Base-by-base conservation (phyloP, 1,140 invertebrate species). In the Drosophila bifasciata region DNA sequence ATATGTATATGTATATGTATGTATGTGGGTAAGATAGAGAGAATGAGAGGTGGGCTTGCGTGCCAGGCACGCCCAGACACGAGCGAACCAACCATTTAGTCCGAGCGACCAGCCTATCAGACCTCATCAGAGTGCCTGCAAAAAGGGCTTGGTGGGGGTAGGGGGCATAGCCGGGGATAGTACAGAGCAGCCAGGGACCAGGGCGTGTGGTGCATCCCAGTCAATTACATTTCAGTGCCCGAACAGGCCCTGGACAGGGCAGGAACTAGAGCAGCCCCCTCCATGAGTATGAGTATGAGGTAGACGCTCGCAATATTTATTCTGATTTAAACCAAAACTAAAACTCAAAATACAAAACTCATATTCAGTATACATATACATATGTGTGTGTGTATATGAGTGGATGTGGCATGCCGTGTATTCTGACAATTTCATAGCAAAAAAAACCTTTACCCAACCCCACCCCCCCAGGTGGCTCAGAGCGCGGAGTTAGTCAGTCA, bases 101-200 rank as follows among this genome's bases (percentile, higher is more conserved):
- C 79, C 83, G 71, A 88, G 78, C 81, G 83, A 88, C 88, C 86
- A 84, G 76, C 79, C 79, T 79, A 84, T 79, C 79, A 79, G 57
- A 62, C 76, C 61, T 17, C 68, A 71, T 64, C 53, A 44, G 21
- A 45, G 71, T 66, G 63, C 71, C 55, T 49, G 62, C 25, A 32
- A 23, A 36, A n/a, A n/a, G n/a, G n/a, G n/a, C n/a, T n/a, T 36
- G 32, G 32, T 5, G 32, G 32, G 32, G 8, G 28, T n/a, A n/a
- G n/a, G n/a, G n/a, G n/a, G n/a, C n/a, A n/a, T n/a, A n/a, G 25
- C 8, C 9, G 8, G 28, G 28, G 28, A 28, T 28, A 28, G 28
- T 28, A 28, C 25, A 1, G 25, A 28, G 25, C 8, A 7, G 56
- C 11, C 49, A 57, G 40, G 40, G 28, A 28, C 16, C 17, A 41